These are phyloP conservation scores for Gracilinanus agilis DNA, from an alignment of 2,113 vertebrate genomes.

Conservation along the genomic window DNA sequence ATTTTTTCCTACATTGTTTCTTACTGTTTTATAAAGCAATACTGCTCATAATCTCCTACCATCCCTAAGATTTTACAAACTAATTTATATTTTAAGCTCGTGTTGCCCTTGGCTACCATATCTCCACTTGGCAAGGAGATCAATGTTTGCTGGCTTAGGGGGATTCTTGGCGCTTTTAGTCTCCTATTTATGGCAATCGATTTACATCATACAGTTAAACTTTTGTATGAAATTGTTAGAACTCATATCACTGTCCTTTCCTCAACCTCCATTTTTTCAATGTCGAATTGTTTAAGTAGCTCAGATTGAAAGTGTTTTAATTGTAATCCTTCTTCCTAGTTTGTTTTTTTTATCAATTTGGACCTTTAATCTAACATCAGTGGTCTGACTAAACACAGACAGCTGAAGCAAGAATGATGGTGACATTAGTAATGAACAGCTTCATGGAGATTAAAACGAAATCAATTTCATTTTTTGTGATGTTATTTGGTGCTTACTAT, in stretches of 20 bases:
- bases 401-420: neutral
- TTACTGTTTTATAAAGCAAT: neutral
- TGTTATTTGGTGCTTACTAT: neutral
- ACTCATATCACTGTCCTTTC: neutral
- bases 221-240: neutral
- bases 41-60: neutral
- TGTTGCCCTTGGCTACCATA: neutral
- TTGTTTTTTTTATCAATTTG: neutral
- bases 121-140: neutral
- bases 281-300: neutral
- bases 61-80: no score
- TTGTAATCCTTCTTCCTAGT: neutral
- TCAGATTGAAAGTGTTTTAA: neutral
- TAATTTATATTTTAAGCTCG: no score
- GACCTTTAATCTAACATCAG: neutral
- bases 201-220: conserved; percentile 1
- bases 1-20: neutral
- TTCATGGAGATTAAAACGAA: neutral
- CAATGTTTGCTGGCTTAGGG: neutral
- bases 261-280: neutral
- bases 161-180: neutral
- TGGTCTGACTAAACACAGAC: neutral
- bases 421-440: neutral
- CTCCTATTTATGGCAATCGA: neutral
- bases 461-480: no score